Base-by-base conservation (phyloP, 2,888 invertebrate species). In the Eupithecia dodoneata region DNA sequence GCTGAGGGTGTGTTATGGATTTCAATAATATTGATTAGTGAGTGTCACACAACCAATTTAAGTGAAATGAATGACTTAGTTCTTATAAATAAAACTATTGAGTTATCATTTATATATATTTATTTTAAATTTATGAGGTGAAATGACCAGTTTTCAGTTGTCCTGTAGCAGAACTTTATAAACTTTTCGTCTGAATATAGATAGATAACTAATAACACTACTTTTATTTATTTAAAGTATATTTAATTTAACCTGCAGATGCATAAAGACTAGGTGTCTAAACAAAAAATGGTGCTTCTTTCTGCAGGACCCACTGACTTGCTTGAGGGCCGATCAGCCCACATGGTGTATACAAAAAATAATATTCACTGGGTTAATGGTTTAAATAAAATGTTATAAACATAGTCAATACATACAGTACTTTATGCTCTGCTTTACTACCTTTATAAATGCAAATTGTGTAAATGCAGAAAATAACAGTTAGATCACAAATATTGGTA, bases 111-210 rank as follows among this genome's bases (percentile, higher is more conserved):
- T 47, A 55, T 59, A 82, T 84, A 84, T 42, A 71, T 55, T 42
- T 84, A 83, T 84, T 82, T 81, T 81, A 74, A 74, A 42, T 79
- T 44, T 69, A 80, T 78, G 71, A 74, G 75, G 83, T 85, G 84
- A 80, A 80, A 81, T 85, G 83, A 84, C 81, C 80, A 81, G 77
- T 82, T 79, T 81, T 76, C 82, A 82, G 82, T 78, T 79, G 81
- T 80, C 79, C 80, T 83, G 80, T 81, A 63, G 44, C 47, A 67
- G 65, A 66, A 65, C 44, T 63, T 70, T 72, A n/a, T 44, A 45
- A 45, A 3, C 9, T 69, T 41, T 42, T 42, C 42, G 30, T n/a
- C 18, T 67, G 42, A 44, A 3, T 45, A 67, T 45, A 13, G 3
- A 7, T 44, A 67, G 4, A 45, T 18, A 3, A 3, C 2, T 10